Evolutionary conservation across 2,797 vertebrate species (phyloP).

Genomic region (Botia almorhae): DNA sequence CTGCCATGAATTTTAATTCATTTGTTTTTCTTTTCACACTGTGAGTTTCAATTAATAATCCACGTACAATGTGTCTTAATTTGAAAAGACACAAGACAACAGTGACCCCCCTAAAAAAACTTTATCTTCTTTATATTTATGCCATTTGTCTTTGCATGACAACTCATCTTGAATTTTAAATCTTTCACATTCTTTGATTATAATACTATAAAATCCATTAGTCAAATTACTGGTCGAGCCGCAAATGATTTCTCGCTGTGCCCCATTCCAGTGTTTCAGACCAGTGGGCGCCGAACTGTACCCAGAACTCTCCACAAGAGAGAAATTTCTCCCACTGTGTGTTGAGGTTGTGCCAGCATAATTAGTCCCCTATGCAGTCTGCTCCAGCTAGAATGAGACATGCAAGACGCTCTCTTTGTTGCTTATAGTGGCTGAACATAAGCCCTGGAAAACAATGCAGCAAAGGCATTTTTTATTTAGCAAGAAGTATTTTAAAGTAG

Average conservation of each 20-base stretch:
- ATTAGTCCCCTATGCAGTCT: conserved; percentile 37
- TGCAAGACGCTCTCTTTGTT: conserved; percentile 41
- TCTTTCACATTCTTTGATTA: conserved; percentile 22
- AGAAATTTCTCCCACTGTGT: conserved; percentile 46
- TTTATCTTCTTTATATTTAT: background rate
- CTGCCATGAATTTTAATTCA: conserved; percentile 36
- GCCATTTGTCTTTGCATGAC: background rate
- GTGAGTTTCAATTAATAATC: background rate
- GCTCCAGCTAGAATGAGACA: conserved; percentile 25
- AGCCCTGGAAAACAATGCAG: conserved; percentile 18
- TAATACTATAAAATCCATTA: conserved; percentile 21
- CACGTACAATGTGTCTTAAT: background rate
- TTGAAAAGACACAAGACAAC: background rate
- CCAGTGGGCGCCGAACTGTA: conserved; percentile 47
- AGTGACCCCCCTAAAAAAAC: background rate
- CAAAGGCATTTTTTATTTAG: conserved; percentile 7
- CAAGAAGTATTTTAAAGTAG: background rate
- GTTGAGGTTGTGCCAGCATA: conserved; percentile 51
- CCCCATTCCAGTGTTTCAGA: conserved; percentile 49
- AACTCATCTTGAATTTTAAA: background rate
- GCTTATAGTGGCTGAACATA: conserved; percentile 36
- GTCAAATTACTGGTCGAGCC: conserved; percentile 29
- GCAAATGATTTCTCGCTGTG: conserved; percentile 35
- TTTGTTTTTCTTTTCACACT: background rate
- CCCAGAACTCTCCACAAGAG: conserved; percentile 52